phyloP scores from a whole-genome alignment of 2,797 vertebrate genomes.

The Halcyon smyrnensis region DNA sequence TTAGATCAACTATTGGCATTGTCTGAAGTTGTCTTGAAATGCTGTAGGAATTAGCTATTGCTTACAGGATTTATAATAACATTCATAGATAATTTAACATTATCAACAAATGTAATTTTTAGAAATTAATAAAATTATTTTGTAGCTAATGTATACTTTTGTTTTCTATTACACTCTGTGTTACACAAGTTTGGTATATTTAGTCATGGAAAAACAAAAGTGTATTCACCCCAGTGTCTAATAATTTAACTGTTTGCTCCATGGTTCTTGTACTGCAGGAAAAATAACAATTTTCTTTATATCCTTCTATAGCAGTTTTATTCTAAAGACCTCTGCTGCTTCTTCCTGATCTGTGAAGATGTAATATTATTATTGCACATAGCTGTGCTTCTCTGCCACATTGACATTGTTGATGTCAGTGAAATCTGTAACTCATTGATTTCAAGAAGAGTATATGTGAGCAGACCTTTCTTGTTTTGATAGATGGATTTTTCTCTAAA shows the following conservation, averaged over 20 bases:
- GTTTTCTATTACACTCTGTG: neutral
- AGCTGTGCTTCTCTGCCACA: neutral
- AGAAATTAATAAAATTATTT: neutral
- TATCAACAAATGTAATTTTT: neutral
- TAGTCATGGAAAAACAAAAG: neutral
- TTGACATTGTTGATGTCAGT: neutral
- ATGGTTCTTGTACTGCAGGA: neutral
- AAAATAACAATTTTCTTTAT: neutral
- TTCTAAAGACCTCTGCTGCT: neutral
- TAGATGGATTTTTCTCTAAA: neutral
- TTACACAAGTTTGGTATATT: neutral
- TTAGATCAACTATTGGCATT: neutral
- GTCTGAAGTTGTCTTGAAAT: neutral
- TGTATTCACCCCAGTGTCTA: neutral
- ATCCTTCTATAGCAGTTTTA: neutral
- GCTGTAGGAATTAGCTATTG: neutral
- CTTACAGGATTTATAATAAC: neutral
- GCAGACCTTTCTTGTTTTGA: neutral
- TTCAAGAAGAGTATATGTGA: neutral
- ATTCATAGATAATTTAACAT: neutral
- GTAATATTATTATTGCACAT: neutral
- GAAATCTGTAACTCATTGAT: neutral
- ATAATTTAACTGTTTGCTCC: neutral
- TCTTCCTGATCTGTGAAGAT: neutral
- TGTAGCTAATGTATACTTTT: neutral